Evolutionary conservation across 1,140 invertebrate species (phyloP).

Genomic region (Calycopis cecrops): DNA sequence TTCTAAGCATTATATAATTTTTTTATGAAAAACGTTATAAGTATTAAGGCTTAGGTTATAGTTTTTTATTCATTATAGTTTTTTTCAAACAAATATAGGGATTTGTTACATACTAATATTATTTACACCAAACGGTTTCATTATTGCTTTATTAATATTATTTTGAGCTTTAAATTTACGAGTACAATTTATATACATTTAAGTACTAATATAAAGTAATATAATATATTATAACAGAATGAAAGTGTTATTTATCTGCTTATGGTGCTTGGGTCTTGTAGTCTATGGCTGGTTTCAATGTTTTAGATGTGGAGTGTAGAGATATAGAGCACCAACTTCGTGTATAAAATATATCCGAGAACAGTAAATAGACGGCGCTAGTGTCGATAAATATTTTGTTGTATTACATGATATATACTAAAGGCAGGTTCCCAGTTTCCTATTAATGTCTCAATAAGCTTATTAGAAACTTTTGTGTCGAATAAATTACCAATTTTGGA

Average conservation of each 20-base stretch:
- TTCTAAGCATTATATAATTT: slow-evolving; percentile 7
- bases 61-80: neutral
- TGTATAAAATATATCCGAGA: neutral
- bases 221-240: slow-evolving; percentile 52
- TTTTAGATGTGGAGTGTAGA: slow-evolving; percentile 13
- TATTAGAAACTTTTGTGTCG: no score
- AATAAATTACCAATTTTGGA: no score
- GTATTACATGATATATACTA: no score
- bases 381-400: no score
- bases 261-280: slow-evolving; percentile 65
- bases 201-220: slow-evolving; percentile 38
- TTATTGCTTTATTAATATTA: slow-evolving; percentile 34
- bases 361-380: no score
- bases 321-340: neutral
- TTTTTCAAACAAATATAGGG: neutral
- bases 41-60: no score
- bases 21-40: neutral
- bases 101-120: slow-evolving; percentile 11
- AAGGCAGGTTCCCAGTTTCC: no score
- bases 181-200: slow-evolving; percentile 55
- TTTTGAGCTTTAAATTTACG: slow-evolving; percentile 63
- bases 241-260: slow-evolving; percentile 54
- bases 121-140: slow-evolving; percentile 18
- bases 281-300: slow-evolving; percentile 47
- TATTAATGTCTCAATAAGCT: no score